phyloP scores from a whole-genome alignment of 2,888 invertebrate genomes.

The Microctonus aethiopoides region DNA sequence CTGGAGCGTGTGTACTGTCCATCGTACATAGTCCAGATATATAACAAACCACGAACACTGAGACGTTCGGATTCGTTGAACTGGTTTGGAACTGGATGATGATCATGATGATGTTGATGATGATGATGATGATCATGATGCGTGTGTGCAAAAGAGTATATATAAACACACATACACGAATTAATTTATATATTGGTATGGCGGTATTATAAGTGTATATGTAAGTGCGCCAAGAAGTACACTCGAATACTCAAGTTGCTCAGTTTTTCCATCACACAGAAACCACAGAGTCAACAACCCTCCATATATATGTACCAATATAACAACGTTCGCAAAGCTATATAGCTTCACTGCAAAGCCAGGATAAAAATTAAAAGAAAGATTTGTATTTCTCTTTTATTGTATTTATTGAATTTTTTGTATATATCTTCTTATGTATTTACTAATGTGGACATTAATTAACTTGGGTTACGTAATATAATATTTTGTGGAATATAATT shows the following conservation, averaged over 20 bases:
- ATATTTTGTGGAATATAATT: no score
- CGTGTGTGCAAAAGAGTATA: not conserved
- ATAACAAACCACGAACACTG: slow-evolving; percentile 18
- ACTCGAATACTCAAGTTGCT: slow-evolving; percentile 51
- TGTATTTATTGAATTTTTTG: no score
- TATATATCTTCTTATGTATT: no score
- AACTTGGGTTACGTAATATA: no score
- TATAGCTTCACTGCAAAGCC: not conserved
- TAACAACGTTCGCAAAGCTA: not conserved
- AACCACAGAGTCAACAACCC: slow-evolving; percentile 25
- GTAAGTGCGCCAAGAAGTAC: not conserved
- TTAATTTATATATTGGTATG: slow-evolving; percentile 35
- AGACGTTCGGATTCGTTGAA: slow-evolving; percentile 53
- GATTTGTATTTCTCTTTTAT: no score
- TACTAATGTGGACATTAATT: no score
- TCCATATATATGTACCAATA: not conserved
- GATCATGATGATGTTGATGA: not conserved
- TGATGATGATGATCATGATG: not conserved
- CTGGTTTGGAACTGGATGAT: slow-evolving; percentile 51
- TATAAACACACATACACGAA: not conserved
- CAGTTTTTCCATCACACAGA: slow-evolving; percentile 17
- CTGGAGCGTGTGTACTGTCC: slow-evolving; percentile 40
- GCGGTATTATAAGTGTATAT: not conserved
- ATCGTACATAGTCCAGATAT: slow-evolving; percentile 4
- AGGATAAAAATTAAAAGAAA: no score